Conservation (phyloP, 2,888 invertebrate species). For the Teleogryllus oceanicus region DNA sequence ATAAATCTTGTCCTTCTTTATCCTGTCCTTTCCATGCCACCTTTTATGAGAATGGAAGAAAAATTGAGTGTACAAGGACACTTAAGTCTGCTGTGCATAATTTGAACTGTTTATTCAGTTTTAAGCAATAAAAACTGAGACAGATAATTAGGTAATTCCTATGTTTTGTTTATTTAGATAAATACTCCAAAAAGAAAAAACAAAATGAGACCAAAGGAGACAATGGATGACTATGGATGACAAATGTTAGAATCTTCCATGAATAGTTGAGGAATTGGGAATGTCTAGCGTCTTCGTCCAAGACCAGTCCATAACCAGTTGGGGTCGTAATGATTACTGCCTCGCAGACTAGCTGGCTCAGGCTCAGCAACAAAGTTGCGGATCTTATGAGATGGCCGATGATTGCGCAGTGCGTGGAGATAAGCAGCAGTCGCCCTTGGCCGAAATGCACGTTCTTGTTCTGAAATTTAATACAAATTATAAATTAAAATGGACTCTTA, state of each 20-base stretch:
- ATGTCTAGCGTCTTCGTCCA: constrained; percentile 46
- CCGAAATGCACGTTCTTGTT: constrained; percentile 37
- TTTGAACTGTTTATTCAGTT: constrained; percentile 10
- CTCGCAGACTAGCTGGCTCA: constrained; percentile 56
- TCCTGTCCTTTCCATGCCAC: neutral
- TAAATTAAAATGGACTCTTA: constrained; percentile 12
- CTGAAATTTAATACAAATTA: constrained; percentile 30
- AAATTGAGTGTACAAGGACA: neutral
- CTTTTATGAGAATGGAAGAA: neutral
- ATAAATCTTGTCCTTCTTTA: neutral
- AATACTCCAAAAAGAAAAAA: constrained; percentile 1
- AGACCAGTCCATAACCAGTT: constrained; percentile 64
- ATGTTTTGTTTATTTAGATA: constrained; percentile 18
- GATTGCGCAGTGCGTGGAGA: constrained; percentile 48
- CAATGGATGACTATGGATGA: constrained; percentile 9
- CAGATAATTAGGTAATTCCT: constrained; percentile 3
- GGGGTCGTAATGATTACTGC: constrained; percentile 62
- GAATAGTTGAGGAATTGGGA: constrained; percentile 20
- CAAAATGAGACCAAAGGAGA: constrained; percentile 8
- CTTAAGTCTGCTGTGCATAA: neutral
- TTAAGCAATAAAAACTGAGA: neutral
- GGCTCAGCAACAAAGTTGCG: constrained; percentile 57
- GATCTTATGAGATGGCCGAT: constrained; percentile 51
- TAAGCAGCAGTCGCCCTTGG: constrained; percentile 47
- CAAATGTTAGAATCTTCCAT: constrained; percentile 2